Evolutionary conservation across 2,797 vertebrate species (phyloP).

Genomic region (Thaleichthys pacificus): DNA sequence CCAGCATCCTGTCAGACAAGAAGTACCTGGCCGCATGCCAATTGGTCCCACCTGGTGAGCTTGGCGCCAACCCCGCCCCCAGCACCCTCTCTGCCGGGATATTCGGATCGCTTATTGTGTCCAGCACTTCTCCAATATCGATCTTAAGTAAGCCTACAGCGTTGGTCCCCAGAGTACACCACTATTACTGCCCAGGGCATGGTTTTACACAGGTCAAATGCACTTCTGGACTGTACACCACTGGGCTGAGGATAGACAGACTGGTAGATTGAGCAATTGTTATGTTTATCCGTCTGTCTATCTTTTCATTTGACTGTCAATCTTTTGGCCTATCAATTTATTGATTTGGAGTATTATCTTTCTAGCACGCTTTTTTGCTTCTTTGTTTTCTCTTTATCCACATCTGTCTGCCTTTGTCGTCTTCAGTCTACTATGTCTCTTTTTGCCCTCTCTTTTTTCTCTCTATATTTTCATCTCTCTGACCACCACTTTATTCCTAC

Average conservation of each 20-base stretch:
- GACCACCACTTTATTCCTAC: neutral
- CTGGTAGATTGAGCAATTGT: neutral
- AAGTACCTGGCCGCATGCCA: slow-evolving; percentile 95
- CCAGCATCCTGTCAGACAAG: slow-evolving; percentile 97
- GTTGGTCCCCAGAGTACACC: slow-evolving; percentile 53
- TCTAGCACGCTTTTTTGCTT: neutral
- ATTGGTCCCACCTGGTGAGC: slow-evolving; percentile 91
- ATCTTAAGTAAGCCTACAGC: slow-evolving; percentile 79
- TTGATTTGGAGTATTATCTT: neutral
- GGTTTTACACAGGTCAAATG: slow-evolving; percentile 66
- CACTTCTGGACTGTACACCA: slow-evolving; percentile 34
- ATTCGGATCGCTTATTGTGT: slow-evolving; percentile 83
- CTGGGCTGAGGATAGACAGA: neutral
- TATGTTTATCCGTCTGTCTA: neutral
- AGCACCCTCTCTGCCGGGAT: slow-evolving; percentile 79
- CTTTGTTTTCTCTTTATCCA: neutral
- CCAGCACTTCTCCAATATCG: slow-evolving; percentile 82
- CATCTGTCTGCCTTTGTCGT: neutral
- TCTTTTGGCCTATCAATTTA: neutral
- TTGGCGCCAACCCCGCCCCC: slow-evolving; percentile 75
- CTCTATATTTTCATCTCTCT: slow-evolving; percentile 1
- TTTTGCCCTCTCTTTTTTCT: neutral
- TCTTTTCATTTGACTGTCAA: neutral
- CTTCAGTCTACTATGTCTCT: no score
- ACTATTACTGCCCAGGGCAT: slow-evolving; percentile 61